Base-by-base conservation (phyloP, 1,140 invertebrate genomes). In the Scaptomyza graminum region DNA sequence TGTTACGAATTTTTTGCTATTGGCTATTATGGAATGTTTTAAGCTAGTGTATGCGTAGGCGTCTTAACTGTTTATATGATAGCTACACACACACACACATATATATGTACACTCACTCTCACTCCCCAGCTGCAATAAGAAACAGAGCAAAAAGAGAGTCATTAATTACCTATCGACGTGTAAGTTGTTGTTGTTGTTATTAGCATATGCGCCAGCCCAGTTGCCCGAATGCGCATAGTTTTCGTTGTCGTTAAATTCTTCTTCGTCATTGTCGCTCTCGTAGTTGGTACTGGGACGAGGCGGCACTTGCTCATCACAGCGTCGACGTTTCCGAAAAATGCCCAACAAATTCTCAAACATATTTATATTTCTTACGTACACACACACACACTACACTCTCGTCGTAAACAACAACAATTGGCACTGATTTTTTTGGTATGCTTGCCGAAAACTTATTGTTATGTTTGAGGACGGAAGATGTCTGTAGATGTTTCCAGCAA, bases 281-380 rank as follows among this genome's bases (percentile, higher is more conserved):
- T 15, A 37, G 64, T 49, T 54, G 50, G 11, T 11, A 54, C 11
- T 60, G 7, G 28, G 57, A 16, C 15, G 34, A 15, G 43, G 18
- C 6, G 64, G 46, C 34, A 34, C 28, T 5, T 61, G 56, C 0
- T 73, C 49, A 44, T 84, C 81, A 39, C 51, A 80, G 22, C 84
- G 83, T 3, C 84, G 84, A 22, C 90, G 81, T 70, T 91, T 91
- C 13, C 84, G 75, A 39, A 91, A 90, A 59, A 90, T 89, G 16
- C 89, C 75, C 11, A 89, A 59, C 43, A 91, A 74, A 54, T 87
- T 90, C 37, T 87, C 89, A 54, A 91, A 83, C 90, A 91, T 90
- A 66, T 57, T 22, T 16, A 1, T 54, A 28, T 34, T 49, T 56
- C 37, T 49, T 34, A 47, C 39, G 22, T 25, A 16, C 44, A 56